Evolutionary conservation across 2,888 invertebrate species (phyloP).

Genomic region (Mythimna lalbum): DNA sequence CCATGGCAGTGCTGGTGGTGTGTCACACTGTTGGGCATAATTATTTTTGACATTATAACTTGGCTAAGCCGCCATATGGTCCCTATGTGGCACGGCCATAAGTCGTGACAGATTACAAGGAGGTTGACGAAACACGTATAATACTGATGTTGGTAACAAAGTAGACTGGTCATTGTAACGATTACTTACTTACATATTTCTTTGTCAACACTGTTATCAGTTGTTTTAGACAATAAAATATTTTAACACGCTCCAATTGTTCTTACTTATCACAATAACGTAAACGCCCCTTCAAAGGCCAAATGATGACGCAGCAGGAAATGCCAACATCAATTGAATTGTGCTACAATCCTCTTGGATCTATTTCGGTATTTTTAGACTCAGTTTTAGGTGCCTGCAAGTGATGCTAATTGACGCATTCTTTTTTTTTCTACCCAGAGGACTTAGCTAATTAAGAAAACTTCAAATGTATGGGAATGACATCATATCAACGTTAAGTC

Average conservation of each 20-base stretch:
- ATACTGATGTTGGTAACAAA: neutral
- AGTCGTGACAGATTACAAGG: neutral
- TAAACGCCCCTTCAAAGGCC: conserved; percentile 34
- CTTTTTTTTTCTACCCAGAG: too few relatives aligned
- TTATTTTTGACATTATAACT: too few relatives aligned
- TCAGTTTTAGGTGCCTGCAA: neutral
- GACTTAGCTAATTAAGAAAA: too few relatives aligned
- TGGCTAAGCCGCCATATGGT: too few relatives aligned
- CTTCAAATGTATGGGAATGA: too few relatives aligned
- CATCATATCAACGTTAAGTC: too few relatives aligned
- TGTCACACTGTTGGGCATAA: too few relatives aligned
- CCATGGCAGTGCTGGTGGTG: too few relatives aligned
- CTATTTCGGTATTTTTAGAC: conserved; percentile 17
- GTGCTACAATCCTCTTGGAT: neutral
- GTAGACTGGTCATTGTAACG: conserved; percentile 35
- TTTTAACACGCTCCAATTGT: conserved; percentile 28
- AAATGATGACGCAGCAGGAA: conserved; percentile 30
- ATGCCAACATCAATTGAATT: conserved; percentile 5
- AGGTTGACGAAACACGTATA: conserved; percentile 3
- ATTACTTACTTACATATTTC: conserved; percentile 23
- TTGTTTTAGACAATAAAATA: conserved; percentile 10
- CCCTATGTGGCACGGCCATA: neutral
- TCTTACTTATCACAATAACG: conserved; percentile 44
- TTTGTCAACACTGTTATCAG: conserved; percentile 44
- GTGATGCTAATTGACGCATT: neutral